Evolutionary conservation across 1,140 invertebrate genomes (phyloP), one percentile per base, ranked within the genome.

Genomic region (Cepaea nemoralis): DNA sequence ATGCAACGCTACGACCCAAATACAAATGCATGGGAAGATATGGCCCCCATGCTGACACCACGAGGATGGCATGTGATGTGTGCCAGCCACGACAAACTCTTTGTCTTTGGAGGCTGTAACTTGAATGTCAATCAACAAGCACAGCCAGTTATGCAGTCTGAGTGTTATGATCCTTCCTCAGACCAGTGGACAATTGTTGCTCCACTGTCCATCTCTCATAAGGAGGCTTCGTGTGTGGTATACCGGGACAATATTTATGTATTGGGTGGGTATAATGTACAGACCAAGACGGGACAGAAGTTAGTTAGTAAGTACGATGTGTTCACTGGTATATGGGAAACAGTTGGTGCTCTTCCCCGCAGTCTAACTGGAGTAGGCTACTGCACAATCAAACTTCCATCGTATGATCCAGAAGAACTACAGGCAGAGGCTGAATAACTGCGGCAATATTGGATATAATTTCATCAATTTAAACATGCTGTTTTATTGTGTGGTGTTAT

Each of bases 21-120:
- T n/a, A 85, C 85, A 35, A 89, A 91, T 81, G 88, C 88, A 40
- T 91, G 91, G 89, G 90, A 91, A 67, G 91, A 92, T 76, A 90
- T 91, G 88, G 88, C 88, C 12, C 86, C 90, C 33, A 92, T 92
- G 91, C 82, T 91, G 74, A 89, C 90, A 14, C 88, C 90, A 35
- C 84, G 91, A n/a, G 91, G 91, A 55, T 92, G 91, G 91, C 91
- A 92, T 80, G 91, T 91, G 6, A 91, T 92, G 91, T 91, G 91
- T 83, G 86, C 87, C n/a, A 87, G 88, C 0, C 93, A 94, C 83
- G 95, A 95, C 88, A 93, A 95, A 87, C 90, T 96, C 1, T 95
- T 94, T 89, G 94, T 96, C 27, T 94, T 95, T 80, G 95, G 95
- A 35, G 93, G 93, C 3, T 95, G 95, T 82, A 91, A 90, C 82